These are phyloP conservation scores for Aphodius granarius DNA, from an alignment of 2,888 invertebrate species.

Conservation along the genomic window DNA sequence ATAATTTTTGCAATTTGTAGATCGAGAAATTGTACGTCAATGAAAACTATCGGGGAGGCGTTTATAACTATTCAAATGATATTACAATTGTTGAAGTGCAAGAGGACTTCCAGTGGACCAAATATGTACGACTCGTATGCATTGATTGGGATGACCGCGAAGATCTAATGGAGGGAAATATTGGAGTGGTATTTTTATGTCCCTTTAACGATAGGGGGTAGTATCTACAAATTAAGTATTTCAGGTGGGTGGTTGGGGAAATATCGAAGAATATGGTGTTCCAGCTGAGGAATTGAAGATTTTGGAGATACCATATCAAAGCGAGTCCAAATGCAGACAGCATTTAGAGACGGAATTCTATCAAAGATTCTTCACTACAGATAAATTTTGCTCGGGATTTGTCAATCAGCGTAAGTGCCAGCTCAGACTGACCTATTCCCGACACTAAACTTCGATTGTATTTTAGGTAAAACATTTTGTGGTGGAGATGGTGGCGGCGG, in stretches of 20 bases:
- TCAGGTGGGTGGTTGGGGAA: constrained; percentile 45
- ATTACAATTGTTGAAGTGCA: constrained; percentile 46
- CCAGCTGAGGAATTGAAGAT: constrained; percentile 38
- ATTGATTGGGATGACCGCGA: constrained; percentile 33
- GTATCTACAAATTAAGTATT: constrained; percentile 41
- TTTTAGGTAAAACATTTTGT: constrained; percentile 52
- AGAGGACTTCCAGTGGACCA: too few relatives aligned
- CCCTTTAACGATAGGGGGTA: background rate
- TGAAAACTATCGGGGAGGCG: constrained; percentile 36
- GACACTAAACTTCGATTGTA: too few relatives aligned
- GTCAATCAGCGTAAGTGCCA: constrained; percentile 30
- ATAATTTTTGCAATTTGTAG: too few relatives aligned
- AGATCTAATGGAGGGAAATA: constrained; percentile 22
- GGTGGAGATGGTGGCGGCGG: constrained; percentile 57
- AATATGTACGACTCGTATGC: constrained; percentile 48
- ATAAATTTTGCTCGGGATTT: constrained; percentile 36
- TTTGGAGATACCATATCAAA: constrained; percentile 28
- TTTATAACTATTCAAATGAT: constrained; percentile 41
- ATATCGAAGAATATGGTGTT: constrained; percentile 33
- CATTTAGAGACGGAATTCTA: constrained; percentile 26
- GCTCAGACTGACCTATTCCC: too few relatives aligned
- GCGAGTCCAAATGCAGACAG: constrained; percentile 22
- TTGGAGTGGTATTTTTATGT: constrained; percentile 37
- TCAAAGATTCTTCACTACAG: constrained; percentile 23
- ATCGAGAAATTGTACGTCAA: constrained; percentile 34